Evolutionary conservation across 37 sponge, comb jelly and placozoan genomes (phyloP).

Genomic region (Eunapius fragilis): DNA sequence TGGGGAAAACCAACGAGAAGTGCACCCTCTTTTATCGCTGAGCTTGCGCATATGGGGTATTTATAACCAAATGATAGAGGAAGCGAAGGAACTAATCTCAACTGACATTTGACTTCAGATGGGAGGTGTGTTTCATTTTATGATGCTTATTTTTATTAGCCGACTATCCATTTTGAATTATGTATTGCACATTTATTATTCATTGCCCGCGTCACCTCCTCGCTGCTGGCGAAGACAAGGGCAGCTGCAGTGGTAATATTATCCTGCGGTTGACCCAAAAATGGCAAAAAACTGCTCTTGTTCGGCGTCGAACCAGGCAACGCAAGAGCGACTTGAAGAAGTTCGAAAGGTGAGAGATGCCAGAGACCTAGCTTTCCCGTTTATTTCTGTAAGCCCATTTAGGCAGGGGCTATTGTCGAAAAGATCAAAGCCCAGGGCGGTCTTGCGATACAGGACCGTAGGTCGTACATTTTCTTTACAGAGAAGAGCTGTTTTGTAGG

Average conservation of each 20-base stretch:
- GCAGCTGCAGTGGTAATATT: neutral
- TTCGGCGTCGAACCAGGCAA: slow-evolving; percentile 25
- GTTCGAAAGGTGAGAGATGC: slow-evolving; percentile 4
- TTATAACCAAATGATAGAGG: no score
- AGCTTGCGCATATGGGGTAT: no score
- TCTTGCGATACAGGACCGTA: slow-evolving; percentile 53
- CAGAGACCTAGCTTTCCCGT: neutral
- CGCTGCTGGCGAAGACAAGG: neutral
- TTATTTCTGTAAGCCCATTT: neutral
- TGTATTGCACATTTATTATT: no score
- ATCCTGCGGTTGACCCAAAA: neutral
- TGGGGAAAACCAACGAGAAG: no score
- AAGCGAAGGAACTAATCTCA: no score
- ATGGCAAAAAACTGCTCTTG: slow-evolving; percentile 44
- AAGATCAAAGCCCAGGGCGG: slow-evolving; percentile 60
- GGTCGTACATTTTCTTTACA: slow-evolving; percentile 60
- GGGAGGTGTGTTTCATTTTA: no score
- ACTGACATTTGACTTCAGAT: no score
- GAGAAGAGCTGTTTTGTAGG: slow-evolving; percentile 81
- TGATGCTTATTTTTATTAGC: no score
- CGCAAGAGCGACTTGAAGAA: slow-evolving; percentile 18
- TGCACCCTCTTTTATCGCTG: no score
- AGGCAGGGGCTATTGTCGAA: slow-evolving; percentile 59
- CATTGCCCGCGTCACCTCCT: no score
- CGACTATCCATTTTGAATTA: no score